Percentiles rank a stretch among this genome's conserved stretches.
phyloP scores from a whole-genome alignment of 2,113 vertebrate genomes.

The Egretta garzetta region DNA sequence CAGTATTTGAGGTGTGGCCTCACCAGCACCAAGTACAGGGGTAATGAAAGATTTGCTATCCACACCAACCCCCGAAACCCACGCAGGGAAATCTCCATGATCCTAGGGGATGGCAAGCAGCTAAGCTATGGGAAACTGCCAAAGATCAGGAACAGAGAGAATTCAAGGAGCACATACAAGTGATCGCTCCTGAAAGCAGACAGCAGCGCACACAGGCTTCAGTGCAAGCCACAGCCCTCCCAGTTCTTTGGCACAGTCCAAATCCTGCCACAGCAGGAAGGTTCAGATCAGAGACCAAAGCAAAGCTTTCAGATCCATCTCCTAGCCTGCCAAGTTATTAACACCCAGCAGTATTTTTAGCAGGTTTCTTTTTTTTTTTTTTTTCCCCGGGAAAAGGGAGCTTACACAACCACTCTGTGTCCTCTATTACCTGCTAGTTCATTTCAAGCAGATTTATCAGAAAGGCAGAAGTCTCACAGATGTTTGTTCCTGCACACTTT shows the following conservation, averaged over 20 bases:
- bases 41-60: not conserved
- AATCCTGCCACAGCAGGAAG: not conserved
- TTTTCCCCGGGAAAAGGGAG: not conserved
- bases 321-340: not conserved
- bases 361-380: too few relatives aligned
- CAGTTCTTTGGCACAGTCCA: not conserved
- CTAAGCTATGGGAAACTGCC: not conserved
- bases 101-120: not conserved
- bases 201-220: not conserved
- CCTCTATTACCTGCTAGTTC: not conserved
- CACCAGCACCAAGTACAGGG: too few relatives aligned
- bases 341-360: not conserved
- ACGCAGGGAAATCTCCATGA: not conserved
- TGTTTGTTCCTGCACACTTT: not conserved
- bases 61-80: not conserved
- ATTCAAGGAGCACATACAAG: accelerated
- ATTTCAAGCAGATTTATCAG: not conserved
- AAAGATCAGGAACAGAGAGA: not conserved
- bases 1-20: too few relatives aligned
- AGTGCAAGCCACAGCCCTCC: not conserved
- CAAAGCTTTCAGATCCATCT: not conserved
- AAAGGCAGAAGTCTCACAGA: not conserved
- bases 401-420: not conserved
- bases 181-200: not conserved
- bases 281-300: not conserved